Conservation (phyloP, 2,888 invertebrate species). For the Neoitamus cyanurus region DNA sequence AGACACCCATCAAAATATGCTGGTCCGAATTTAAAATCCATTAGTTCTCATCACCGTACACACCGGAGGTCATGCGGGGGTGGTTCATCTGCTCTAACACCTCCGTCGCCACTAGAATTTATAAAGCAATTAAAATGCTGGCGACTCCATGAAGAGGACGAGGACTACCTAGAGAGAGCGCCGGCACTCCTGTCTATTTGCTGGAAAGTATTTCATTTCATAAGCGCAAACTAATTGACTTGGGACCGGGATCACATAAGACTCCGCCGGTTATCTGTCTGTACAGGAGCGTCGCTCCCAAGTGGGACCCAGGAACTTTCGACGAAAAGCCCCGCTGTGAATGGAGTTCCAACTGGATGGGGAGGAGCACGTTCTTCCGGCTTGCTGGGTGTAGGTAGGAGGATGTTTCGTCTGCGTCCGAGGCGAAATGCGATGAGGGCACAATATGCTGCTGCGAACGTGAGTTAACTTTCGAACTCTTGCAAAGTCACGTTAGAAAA, state of each 20-base stretch:
- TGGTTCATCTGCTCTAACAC: background rate
- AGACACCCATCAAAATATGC: background rate
- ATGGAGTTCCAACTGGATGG: background rate
- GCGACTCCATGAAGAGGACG: background rate
- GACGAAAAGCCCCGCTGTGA: background rate
- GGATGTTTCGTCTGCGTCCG: background rate
- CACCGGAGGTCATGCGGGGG: background rate
- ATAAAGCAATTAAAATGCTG: background rate
- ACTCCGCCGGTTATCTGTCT: conserved; percentile 5
- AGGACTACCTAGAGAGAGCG: background rate
- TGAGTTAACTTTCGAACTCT: conserved; percentile 39
- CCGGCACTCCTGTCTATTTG: background rate
- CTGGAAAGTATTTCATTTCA: conserved; percentile 28
- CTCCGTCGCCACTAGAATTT: background rate
- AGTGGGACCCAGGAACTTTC: background rate
- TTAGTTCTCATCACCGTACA: background rate
- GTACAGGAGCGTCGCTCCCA: background rate
- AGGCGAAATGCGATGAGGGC: conserved; percentile 14
- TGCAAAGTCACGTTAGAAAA: conserved; percentile 48
- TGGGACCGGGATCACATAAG: conserved; percentile 5
- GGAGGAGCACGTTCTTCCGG: background rate
- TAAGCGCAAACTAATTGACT: conserved; percentile 36
- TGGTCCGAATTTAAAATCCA: background rate
- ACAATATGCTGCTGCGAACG: conserved; percentile 49
- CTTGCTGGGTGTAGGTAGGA: background rate